Conservation (phyloP, 2,888 invertebrate genomes). For the Seira musarum region DNA sequence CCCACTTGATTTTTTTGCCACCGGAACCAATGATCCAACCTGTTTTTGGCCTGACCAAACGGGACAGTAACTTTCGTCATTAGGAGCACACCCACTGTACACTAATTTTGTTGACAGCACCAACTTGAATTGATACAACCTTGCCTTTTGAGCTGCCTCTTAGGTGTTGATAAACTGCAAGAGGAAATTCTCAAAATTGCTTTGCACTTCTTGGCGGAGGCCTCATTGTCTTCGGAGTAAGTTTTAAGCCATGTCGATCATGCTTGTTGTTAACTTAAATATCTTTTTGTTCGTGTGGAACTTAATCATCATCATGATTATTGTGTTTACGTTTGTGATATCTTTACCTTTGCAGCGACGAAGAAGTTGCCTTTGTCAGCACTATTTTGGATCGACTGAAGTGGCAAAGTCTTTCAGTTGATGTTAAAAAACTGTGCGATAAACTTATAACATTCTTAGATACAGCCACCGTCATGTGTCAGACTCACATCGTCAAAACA, state of each 20-base stretch:
- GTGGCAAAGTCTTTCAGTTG: constrained; percentile 54
- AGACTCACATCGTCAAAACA: constrained; percentile 42
- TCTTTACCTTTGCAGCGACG: constrained; percentile 30
- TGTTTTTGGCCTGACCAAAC: no score
- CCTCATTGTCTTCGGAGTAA: constrained; percentile 48
- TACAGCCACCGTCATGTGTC: constrained; percentile 33
- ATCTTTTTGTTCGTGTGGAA: constrained; percentile 2
- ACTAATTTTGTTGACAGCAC: constrained; percentile 37
- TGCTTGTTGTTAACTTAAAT: no score
- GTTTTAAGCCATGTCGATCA: no score
- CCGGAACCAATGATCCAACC: no score
- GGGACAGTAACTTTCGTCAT: no score
- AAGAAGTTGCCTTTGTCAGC: constrained; percentile 39
- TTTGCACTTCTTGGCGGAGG: constrained; percentile 41
- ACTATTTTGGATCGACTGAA: constrained; percentile 55
- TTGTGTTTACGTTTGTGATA: background rate
- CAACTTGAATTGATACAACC: constrained; percentile 53
- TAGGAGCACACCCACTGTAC: no score
- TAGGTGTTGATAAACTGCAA: constrained; percentile 51
- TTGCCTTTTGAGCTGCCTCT: constrained; percentile 53
- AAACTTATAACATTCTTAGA: constrained; percentile 44
- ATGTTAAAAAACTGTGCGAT: constrained; percentile 31
- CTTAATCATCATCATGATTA: background rate
- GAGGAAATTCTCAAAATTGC: constrained; percentile 43
- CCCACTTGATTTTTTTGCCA: no score